Percentiles rank a stretch among this genome's conserved stretches.
Evolutionary conservation across 2,888 invertebrate genomes (phyloP).

Genomic region (Lycocerus yunnanus): DNA sequence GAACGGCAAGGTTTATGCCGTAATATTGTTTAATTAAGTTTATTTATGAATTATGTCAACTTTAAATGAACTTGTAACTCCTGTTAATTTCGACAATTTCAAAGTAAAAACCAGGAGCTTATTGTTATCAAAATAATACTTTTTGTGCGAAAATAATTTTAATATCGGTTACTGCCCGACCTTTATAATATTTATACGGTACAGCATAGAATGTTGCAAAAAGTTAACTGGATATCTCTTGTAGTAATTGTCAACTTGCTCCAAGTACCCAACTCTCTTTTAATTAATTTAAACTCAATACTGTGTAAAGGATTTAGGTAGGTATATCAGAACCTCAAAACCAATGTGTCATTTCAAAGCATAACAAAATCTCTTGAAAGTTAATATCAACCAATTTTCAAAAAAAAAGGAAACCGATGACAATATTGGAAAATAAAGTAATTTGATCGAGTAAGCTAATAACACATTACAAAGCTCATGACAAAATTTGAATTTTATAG

Average conservation of each 20-base stretch:
- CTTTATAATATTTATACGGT: background rate
- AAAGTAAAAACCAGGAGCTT: slow-evolving; percentile 13
- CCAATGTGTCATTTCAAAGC: background rate
- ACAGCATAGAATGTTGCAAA: background rate
- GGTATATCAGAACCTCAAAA: background rate
- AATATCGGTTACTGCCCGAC: background rate
- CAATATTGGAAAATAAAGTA: no score
- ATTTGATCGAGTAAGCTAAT: no score
- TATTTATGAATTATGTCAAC: slow-evolving; percentile 28
- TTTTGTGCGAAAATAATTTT: background rate
- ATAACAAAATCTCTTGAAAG: background rate
- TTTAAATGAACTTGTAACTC: slow-evolving; percentile 16
- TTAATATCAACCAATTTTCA: background rate
- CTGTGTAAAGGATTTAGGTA: background rate
- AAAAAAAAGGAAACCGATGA: no score
- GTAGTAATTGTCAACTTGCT: background rate
- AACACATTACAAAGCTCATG: no score
- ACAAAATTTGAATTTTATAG: no score
- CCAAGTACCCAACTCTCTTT: background rate
- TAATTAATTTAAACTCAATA: background rate
- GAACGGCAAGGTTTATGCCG: slow-evolving; percentile 14
- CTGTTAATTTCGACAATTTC: slow-evolving; percentile 20
- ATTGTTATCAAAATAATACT: background rate
- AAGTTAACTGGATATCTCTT: background rate
- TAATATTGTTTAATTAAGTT: slow-evolving; percentile 29